Conservation (phyloP, 2,113 vertebrate genomes). For the Piliocolobus tephrosceles region DNA sequence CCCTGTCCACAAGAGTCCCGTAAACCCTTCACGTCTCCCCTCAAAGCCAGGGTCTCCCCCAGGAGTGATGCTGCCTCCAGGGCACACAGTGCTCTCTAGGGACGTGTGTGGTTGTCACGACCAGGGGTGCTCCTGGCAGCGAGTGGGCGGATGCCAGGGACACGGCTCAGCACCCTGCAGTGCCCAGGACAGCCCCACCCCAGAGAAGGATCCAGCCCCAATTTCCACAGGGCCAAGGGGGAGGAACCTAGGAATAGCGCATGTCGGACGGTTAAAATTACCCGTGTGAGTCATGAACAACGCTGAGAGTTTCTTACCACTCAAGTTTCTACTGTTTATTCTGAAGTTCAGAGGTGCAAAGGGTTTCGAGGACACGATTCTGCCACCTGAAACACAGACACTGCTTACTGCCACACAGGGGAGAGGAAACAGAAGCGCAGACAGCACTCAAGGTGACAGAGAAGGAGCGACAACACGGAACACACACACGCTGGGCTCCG, state of each 20-base stretch:
- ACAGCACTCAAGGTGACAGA: background rate
- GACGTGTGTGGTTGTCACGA: background rate
- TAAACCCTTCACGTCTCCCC: background rate
- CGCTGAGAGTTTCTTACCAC: conserved; percentile 86
- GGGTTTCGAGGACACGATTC: conserved; percentile 99
- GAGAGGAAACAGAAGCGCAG: background rate
- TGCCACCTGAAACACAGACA: conserved; percentile 89
- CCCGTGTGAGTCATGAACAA: background rate
- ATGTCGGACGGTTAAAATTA: fast-evolving
- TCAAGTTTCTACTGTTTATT: conserved; percentile 99
- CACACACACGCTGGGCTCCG: no score
- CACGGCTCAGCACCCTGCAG: background rate
- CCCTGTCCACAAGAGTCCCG: background rate
- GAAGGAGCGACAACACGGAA: background rate
- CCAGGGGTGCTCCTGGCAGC: background rate
- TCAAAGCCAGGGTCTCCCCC: background rate
- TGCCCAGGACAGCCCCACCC: background rate
- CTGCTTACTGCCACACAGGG: background rate
- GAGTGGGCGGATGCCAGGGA: background rate
- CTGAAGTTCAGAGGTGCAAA: conserved; percentile 99
- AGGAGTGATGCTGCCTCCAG: background rate
- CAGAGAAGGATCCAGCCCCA: fast-evolving
- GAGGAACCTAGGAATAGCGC: no score
- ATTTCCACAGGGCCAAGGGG: fast-evolving
- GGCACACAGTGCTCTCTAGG: no score